Evolutionary conservation across 2,888 invertebrate species (phyloP).

Genomic region (Bibio marci): DNA sequence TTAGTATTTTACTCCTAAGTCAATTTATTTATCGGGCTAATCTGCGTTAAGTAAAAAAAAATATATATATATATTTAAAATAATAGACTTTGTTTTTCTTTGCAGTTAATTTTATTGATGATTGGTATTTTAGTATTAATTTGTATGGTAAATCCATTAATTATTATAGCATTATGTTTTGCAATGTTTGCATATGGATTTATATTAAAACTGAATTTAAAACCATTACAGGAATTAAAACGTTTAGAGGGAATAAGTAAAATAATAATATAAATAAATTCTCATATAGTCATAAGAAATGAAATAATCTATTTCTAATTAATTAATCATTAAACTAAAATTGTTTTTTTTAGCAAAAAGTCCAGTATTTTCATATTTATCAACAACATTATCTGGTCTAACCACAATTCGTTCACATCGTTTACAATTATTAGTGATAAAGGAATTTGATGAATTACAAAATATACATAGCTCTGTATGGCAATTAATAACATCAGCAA

Average conservation of each 20-base stretch:
- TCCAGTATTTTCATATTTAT: slow-evolving; percentile 72
- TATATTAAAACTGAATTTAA: slow-evolving; percentile 48
- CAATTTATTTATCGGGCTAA: no score
- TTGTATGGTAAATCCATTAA: slow-evolving; percentile 47
- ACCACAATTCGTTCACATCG: slow-evolving; percentile 61
- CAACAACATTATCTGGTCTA: slow-evolving; percentile 61
- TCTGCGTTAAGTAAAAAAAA: no score
- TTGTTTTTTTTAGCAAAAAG: slow-evolving; percentile 26
- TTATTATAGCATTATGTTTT: slow-evolving; percentile 46
- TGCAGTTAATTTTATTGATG: no score
- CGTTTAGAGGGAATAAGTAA: slow-evolving; percentile 51
- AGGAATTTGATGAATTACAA: slow-evolving; percentile 54
- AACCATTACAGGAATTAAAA: slow-evolving; percentile 58
- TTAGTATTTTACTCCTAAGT: no score
- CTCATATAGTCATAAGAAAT: no score
- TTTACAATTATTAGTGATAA: slow-evolving; percentile 24
- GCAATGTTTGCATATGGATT: slow-evolving; percentile 44
- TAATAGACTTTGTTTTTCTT: no score
- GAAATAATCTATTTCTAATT: no score
- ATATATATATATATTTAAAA: no score
- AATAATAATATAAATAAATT: no score
- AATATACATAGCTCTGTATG: slow-evolving; percentile 15
- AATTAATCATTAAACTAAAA: no score
- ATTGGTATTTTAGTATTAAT: slow-evolving; percentile 60
- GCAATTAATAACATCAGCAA: slow-evolving; percentile 6